Evolutionary conservation across 2,797 vertebrate genomes (phyloP), one percentile per base, ranked within the genome.

Genomic region (Poliocrania exsul): DNA sequence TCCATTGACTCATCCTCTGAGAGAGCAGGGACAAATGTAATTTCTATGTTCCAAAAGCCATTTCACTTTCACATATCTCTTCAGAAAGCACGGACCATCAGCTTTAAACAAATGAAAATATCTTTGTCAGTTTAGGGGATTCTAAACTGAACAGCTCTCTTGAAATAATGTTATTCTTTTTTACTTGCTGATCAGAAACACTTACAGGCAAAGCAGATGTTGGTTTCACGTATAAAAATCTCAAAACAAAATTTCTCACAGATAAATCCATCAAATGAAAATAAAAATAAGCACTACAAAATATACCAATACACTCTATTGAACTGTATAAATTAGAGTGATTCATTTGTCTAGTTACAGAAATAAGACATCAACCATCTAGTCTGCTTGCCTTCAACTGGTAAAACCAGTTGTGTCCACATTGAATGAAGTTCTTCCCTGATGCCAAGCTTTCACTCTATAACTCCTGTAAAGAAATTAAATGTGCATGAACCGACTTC

Each of bases 401-500:
- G 37, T 78, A 18, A 57, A 86, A 46, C 13, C 31, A 28, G 9
- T 46, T 44, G 21, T 26, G 51, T 38, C 6, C 37, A 70, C 23
- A 11, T 81, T 44, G n/a, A 81, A 91, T 28, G 25, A 71, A 81
- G 29, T 66, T 60, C 7, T 44, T 33, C 49, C 78, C 47, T 83
- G 15, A 77, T 9, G 19, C 7, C 53, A 71, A 35, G 7, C 15
- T 66, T 88, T 66, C 33, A 71, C 11, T 2, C 8, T 33, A 21
- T 13, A 37, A 33, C 4, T 28, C 12, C 20, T 44, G 56, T 33
- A 74, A 67, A 80, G 25, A 81, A 73, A 67, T 64, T n/a, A 46
- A 81, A 35, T 53, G 17, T 16, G 4, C 9, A 11, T 0, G 3
- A 2, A 51, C 19, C 4, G 2, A 31, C 8, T 29, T 50, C 7